Evolutionary conservation across 2,113 vertebrate genomes (phyloP).

Genomic region (Xenus cinereus): DNA sequence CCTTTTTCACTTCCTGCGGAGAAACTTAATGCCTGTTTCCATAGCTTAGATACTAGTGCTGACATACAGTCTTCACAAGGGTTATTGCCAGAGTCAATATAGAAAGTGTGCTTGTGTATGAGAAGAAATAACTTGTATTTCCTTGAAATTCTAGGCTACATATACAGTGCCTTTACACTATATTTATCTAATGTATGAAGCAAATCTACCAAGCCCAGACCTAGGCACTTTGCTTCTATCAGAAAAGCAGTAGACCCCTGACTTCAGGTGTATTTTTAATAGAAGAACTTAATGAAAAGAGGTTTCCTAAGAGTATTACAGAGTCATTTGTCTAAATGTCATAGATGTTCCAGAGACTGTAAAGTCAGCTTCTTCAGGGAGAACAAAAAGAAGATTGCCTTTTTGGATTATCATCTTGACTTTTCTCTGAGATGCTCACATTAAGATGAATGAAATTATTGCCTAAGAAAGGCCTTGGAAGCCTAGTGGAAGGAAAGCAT

Average conservation of each 20-base stretch:
- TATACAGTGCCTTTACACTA: background rate
- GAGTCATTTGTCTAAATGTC: slow-evolving; percentile 57
- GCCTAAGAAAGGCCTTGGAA: background rate
- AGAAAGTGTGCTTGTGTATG: background rate
- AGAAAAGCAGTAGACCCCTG: background rate
- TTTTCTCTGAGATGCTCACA: background rate
- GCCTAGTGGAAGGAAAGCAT: background rate
- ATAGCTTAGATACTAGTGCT: background rate
- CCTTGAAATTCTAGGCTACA: background rate
- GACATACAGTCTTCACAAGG: background rate
- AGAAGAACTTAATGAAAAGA: background rate
- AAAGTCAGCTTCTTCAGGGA: slow-evolving; percentile 24
- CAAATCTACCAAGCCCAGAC: background rate
- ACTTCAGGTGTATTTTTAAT: background rate
- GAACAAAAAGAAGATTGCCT: slow-evolving; percentile 27
- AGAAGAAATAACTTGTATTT: background rate
- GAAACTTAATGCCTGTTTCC: background rate
- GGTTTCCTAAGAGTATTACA: background rate
- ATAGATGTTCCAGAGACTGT: background rate
- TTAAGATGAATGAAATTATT: slow-evolving; percentile 30
- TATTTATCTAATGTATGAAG: background rate
- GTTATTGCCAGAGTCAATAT: background rate
- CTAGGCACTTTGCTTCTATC: background rate
- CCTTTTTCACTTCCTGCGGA: background rate
- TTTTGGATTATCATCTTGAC: slow-evolving; percentile 7